Conservation (phyloP, 2,797 vertebrate species). For the Gymnothorax javanicus region DNA sequence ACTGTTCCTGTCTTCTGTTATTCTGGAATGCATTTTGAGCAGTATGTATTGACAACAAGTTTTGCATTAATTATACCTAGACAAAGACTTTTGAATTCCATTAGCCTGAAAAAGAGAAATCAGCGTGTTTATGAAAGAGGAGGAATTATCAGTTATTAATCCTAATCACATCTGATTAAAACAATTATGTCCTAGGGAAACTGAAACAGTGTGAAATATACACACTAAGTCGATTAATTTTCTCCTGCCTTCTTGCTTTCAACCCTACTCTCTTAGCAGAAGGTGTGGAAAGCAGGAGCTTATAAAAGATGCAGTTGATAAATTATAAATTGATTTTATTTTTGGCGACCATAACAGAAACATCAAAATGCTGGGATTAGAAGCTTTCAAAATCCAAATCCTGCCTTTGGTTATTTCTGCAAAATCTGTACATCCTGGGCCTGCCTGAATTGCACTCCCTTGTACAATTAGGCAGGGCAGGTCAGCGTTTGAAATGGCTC, state of each 20-base stretch:
- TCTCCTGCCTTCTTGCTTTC: background rate
- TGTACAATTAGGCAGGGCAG: slow-evolving; percentile 3
- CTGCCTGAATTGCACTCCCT: background rate
- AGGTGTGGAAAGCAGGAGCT: background rate
- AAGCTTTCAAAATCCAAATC: background rate
- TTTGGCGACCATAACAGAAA: background rate
- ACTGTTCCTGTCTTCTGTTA: background rate
- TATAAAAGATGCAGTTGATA: background rate
- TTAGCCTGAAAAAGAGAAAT: background rate
- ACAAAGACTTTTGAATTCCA: background rate
- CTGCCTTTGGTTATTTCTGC: background rate
- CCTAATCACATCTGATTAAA: slow-evolving; percentile 10
- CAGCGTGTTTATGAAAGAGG: background rate
- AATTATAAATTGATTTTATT: slow-evolving; percentile 13
- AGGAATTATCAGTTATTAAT: background rate
- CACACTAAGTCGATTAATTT: background rate
- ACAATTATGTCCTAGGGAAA: background rate
- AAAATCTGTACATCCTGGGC: background rate
- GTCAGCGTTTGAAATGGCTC: slow-evolving; percentile 7
- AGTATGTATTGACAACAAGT: background rate
- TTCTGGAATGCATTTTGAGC: background rate
- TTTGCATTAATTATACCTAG: background rate
- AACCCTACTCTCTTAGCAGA: background rate
- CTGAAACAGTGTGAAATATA: background rate
- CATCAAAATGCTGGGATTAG: background rate